phyloP scores from a whole-genome alignment of 2,888 invertebrate genomes.

The Drosophila buzzatii region DNA sequence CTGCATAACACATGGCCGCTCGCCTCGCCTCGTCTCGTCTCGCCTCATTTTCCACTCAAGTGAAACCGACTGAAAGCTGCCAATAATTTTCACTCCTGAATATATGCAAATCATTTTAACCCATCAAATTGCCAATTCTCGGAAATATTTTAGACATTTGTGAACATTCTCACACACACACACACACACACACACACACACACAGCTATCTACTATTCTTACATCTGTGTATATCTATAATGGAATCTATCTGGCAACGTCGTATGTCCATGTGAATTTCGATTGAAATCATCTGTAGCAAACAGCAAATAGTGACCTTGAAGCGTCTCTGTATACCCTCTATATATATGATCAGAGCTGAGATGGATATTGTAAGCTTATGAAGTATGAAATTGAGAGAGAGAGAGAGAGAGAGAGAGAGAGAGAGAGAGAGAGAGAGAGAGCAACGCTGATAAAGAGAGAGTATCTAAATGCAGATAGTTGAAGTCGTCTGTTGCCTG shows the following conservation, averaged over 20 bases:
- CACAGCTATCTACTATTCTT: neutral
- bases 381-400: too few relatives aligned
- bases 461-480: neutral
- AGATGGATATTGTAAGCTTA: too few relatives aligned
- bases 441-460: too few relatives aligned
- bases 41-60: constrained; percentile 7
- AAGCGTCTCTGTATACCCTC: constrained; percentile 1
- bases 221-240: neutral
- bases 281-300: neutral
- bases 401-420: too few relatives aligned
- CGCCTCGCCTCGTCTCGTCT: neutral
- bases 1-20: constrained; percentile 4
- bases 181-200: neutral
- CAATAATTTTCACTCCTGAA: constrained; percentile 43
- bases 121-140: constrained; percentile 33
- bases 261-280: constrained; percentile 8
- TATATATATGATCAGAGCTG: neutral
- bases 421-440: neutral
- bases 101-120: constrained; percentile 50
- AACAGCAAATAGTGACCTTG: neutral
- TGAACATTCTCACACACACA: constrained; percentile 5
- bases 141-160: constrained; percentile 26
- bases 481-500: too few relatives aligned
- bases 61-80: constrained; percentile 37
- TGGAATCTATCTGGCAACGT: constrained; percentile 3